Base-by-base conservation (phyloP, 30 jellyfish, hydroid and myxozoan genomes). In the Nemopilema nomurai region DNA sequence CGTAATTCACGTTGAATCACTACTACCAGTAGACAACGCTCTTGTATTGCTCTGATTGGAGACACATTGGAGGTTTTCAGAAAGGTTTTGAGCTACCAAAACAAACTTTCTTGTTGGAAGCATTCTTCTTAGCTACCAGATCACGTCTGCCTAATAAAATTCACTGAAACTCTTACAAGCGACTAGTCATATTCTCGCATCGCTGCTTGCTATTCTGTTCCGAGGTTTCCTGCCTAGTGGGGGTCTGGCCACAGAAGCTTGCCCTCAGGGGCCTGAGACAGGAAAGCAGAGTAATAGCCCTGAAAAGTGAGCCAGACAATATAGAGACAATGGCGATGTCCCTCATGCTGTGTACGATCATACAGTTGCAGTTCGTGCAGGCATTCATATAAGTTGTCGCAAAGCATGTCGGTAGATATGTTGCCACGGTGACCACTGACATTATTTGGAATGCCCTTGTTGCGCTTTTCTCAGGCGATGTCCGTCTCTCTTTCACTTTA, bases 351-450 rank as follows among this genome's bases (percentile, higher is more conserved):
- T 77, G 87, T 18, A 77, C 87, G 19, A 77, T 22, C 28, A 25
- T 32, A 27, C 87, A 77, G 52, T 77, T 77, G 33, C 87, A 77
- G 26, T 77, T 28, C 27, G 62, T 27, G 62, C 87, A 77, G 18
- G 65, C 65, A 28, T 77, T 62, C 87, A 77, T 77, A 74, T 77
- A 77, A 16, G 75, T 76, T 0, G 76, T 77, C 1, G 87, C 87
- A 27, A 77, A 53, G 62, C 76, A 77, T 17, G 76, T 77, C 1
- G 87, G 87, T 20, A 77, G 76, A 26, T 77, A 77, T 20, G 63
- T 77, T 25, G 33, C 76, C 8, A 77, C 76, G n/a, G 20, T 64
- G 19, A 77, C 87, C 49, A 62, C 23, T 1, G 76, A 51, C 87
- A 77, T 77, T 0, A 77, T 77, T 16, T 49, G 57, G 87, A 77